Evolutionary conservation across 2,797 vertebrate species (phyloP).

Genomic region (Etheostoma perlongum): DNA sequence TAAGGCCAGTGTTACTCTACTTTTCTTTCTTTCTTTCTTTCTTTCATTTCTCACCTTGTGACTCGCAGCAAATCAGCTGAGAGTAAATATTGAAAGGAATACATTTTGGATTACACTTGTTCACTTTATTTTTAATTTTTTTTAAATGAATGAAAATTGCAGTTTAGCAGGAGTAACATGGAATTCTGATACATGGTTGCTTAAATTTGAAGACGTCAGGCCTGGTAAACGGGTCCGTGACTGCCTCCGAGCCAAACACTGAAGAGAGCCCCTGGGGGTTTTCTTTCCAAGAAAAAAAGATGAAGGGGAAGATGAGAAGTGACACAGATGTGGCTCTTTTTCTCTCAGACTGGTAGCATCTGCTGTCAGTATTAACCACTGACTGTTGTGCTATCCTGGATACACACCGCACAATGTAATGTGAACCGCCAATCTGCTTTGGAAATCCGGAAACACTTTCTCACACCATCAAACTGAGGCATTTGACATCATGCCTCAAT

Average conservation of each 20-base stretch:
- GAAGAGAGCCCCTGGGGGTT: slow-evolving; percentile 5
- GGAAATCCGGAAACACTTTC: not conserved
- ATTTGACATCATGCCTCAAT: not conserved
- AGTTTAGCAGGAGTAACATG: too few relatives aligned
- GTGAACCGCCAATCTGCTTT: not conserved
- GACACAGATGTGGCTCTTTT: slow-evolving; percentile 23
- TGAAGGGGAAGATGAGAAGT: slow-evolving; percentile 35
- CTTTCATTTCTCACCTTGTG: too few relatives aligned
- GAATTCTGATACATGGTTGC: too few relatives aligned
- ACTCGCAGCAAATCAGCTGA: too few relatives aligned
- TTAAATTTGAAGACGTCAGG: not conserved
- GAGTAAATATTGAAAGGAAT: too few relatives aligned
- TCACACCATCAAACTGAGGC: slow-evolving; percentile 6
- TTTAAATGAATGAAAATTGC: too few relatives aligned
- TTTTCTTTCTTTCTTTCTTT: too few relatives aligned
- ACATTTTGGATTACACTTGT: too few relatives aligned
- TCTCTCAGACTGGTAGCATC: slow-evolving; percentile 13
- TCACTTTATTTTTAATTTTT: too few relatives aligned
- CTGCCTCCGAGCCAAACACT: slow-evolving; percentile 12
- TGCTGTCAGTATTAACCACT: slow-evolving; percentile 22
- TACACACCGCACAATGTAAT: not conserved
- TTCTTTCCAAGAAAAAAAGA: slow-evolving; percentile 31
- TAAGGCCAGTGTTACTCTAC: too few relatives aligned
- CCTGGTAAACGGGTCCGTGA: slow-evolving; percentile 1
- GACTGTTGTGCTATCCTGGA: slow-evolving; percentile 12